Evolutionary conservation across 2,797 vertebrate species (phyloP), one percentile per base, ranked within the genome.

Genomic region (Hyperoplus lanceolatus): DNA sequence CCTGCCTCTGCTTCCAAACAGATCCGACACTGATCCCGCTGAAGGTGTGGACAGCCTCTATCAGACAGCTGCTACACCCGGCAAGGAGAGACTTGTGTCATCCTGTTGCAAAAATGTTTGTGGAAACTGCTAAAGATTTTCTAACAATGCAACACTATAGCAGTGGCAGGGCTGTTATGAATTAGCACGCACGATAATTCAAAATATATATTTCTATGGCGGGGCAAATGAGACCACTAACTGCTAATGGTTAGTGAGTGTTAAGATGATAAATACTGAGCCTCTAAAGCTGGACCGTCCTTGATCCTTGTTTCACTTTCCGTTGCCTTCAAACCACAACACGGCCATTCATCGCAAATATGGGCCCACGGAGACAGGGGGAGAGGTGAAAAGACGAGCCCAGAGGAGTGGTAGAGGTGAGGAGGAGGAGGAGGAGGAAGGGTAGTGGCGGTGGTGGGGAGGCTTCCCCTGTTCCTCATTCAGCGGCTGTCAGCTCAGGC

Each of bases 401-500:
- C 10, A 45, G 81, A 14, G 10, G 56, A 81, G 77, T 61, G 82
- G 82, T 45, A 54, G 79, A 75, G 69, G 64, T 75, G 82, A 85
- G 77, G 79, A 80, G 87, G 76, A 85, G 75, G 77, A 77, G 65
- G 73, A 73, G 58, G 77, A 72, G 74, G 79, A 63, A 70, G 65
- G 72, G 83, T 71, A 57, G 76, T 41, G 66, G 71, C 39, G 65
- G 75, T 39, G 62, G 73, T 46, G 68, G 73, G 64, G 69, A 85
- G 71, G 81, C 75, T 82, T 86, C 82, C 86, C 81, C 87, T 90
- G 87, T 86, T 93, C 89, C 87, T 94, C 90, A 94, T 93, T 90
- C 93, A 88, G 85, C 88, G 9, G 83, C 86, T 93, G 94, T 95
- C 94, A 92, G 90, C 80, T 77, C 79, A 87, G 90, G 89, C 93